phyloP scores from a whole-genome alignment of 2,888 invertebrate genomes.

The Eupelmus urozonus region DNA sequence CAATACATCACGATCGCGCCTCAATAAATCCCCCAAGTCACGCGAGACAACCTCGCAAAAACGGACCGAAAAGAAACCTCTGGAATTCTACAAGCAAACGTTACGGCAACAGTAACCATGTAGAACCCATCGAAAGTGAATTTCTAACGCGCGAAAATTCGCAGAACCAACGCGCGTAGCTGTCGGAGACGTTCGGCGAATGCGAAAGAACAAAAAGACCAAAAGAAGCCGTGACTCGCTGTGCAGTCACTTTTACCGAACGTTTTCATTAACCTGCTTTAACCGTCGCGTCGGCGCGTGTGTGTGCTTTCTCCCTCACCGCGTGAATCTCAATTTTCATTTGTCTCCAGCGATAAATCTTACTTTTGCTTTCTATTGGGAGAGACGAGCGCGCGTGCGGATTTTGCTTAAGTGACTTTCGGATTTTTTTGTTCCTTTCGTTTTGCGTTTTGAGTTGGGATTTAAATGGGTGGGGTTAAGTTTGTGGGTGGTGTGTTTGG shows the following conservation, averaged over 20 bases:
- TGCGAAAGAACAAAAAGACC: conserved; percentile 1
- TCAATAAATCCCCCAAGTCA: too few species aligned
- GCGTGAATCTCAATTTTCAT: conserved; percentile 29
- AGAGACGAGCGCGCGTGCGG: background rate
- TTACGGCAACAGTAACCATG: background rate
- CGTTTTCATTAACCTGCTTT: conserved; percentile 53
- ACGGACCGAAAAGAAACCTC: too few species aligned
- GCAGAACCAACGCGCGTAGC: background rate
- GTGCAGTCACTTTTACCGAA: conserved; percentile 41
- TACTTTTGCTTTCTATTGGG: conserved; percentile 40
- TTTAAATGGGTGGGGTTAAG: too few species aligned
- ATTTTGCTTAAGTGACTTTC: background rate
- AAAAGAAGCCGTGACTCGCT: background rate
- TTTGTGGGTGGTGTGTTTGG: too few species aligned
- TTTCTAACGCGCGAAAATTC: conserved; percentile 11
- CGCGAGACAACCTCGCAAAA: too few species aligned
- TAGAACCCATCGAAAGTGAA: conserved; percentile 24
- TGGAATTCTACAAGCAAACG: background rate
- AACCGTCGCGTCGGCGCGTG: background rate
- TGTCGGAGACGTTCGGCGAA: background rate
- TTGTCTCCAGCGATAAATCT: conserved; percentile 30
- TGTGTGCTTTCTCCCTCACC: conserved; percentile 27
- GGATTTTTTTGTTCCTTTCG: background rate
- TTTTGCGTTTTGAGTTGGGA: too few species aligned
- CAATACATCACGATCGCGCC: too few species aligned